Percentiles rank a stretch among this genome's conserved stretches.
phyloP scores from a whole-genome alignment of 2,888 invertebrate species.

The Saturnia japonica region DNA sequence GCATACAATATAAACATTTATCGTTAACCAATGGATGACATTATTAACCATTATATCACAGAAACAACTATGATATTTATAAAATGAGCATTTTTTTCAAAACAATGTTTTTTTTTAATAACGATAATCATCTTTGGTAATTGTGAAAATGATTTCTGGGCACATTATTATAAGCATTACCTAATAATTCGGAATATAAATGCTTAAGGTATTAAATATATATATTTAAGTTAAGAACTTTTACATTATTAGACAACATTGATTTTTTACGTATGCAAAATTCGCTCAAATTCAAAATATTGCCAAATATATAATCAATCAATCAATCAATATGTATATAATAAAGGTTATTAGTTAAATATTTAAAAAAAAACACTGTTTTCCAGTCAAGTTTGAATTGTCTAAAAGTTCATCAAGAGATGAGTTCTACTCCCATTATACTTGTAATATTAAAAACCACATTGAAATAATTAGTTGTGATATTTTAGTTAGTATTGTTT shows the following conservation, averaged over 20 bases:
- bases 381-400: neutral
- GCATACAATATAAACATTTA: conserved; percentile 41
- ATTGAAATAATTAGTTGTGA: neutral
- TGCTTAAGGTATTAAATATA: neutral
- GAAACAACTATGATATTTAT: conserved; percentile 47
- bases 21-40: conserved; percentile 42
- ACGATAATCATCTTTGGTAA: neutral
- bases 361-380: no score
- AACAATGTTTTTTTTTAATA: neutral
- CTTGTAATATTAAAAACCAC: neutral
- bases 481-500: neutral
- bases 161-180: neutral
- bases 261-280: neutral
- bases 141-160: neutral
- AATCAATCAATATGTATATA: no score
- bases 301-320: neutral
- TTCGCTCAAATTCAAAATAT: neutral
- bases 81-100: conserved; percentile 27
- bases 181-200: conserved; percentile 13
- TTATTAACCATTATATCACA: conserved; percentile 58
- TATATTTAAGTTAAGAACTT: neutral
- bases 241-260: neutral
- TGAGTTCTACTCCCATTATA: neutral
- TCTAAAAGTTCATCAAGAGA: neutral
- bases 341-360: neutral